Base-by-base conservation (phyloP, 2,113 vertebrate species). In the Misgurnus mizolepis region DNA sequence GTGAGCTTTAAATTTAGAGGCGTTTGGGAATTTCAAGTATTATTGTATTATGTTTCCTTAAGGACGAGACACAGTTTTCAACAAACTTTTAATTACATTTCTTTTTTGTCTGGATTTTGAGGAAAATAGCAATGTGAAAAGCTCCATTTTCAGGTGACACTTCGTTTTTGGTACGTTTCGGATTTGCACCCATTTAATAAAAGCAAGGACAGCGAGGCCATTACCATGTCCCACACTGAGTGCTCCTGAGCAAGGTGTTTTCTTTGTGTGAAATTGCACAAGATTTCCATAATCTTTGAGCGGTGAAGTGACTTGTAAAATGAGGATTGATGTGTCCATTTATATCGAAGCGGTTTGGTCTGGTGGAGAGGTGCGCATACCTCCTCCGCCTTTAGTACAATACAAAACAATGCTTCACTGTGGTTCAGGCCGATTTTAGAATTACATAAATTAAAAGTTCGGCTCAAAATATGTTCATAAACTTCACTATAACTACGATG, bases 251-350 rank as follows among this genome's bases (percentile, higher is more conserved):
- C 71, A 76, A 79, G 79, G 76, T 83, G 62, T 84, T 86, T 83
- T 84, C 82, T 84, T 84, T 79, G 56, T 76, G 80, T 78, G 70
- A 80, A 83, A 84, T 83, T 82, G 83, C 85, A 72, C 60, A 15
- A 86, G 60, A 84, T 84, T 87, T 87, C 82, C 79, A 83, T 78
- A 64, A 76, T 78, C 73, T 67, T 87, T 86, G 85, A 81, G 79
- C 81, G 81, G 89, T 80, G 86, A 89, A 89, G 88, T 86, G 81
- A 89, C 84, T 88, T 90, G 89, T 91, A 89, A 91, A 93, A 93
- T 91, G 87, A 88, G 89, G 91, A 93, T 92, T 92, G 91, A 93
- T 91, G 91, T 91, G 88, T 91, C 90, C 92, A 91, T 92, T 91
- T 91, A 88, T 84, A 84, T 88, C 87, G 87, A 91, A 89, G 90